Conservation (phyloP, 2,113 vertebrate species). For the Aptenodytes forsteri region DNA sequence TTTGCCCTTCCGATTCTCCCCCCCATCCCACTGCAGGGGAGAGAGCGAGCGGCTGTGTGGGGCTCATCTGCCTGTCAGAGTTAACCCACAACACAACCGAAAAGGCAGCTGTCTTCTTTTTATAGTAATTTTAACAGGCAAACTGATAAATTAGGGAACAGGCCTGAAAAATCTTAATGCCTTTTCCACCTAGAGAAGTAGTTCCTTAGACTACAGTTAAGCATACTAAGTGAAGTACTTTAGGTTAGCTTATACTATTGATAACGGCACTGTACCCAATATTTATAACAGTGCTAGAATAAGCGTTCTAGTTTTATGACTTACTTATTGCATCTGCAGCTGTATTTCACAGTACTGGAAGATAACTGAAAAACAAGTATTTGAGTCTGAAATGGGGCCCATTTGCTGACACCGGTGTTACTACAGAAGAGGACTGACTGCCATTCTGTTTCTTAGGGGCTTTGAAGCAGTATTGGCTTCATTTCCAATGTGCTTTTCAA, state of each 20-base stretch:
- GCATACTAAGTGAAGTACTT: not conserved
- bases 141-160: not conserved
- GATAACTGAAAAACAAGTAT: not conserved
- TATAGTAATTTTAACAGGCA: not conserved
- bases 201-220: not conserved
- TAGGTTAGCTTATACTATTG: not conserved
- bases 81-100: not conserved
- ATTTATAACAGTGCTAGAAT: not conserved
- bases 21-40: not conserved
- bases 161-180: not conserved
- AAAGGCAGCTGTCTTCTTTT: not conserved
- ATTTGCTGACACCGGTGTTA: not conserved
- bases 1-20: not conserved
- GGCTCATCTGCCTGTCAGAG: not conserved
- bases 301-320: not conserved
- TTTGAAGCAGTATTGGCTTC: not conserved
- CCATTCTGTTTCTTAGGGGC: not conserved
- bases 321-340: not conserved
- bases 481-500: not conserved
- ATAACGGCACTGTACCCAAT: not conserved
- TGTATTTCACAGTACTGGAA: not conserved
- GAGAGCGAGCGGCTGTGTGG: not conserved
- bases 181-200: not conserved
- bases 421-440: not conserved
- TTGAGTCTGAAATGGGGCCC: not conserved